Evolutionary conservation across 2,797 vertebrate genomes (phyloP), one percentile per base, ranked within the genome.

Genomic region (Enteromius fasciolatus): DNA sequence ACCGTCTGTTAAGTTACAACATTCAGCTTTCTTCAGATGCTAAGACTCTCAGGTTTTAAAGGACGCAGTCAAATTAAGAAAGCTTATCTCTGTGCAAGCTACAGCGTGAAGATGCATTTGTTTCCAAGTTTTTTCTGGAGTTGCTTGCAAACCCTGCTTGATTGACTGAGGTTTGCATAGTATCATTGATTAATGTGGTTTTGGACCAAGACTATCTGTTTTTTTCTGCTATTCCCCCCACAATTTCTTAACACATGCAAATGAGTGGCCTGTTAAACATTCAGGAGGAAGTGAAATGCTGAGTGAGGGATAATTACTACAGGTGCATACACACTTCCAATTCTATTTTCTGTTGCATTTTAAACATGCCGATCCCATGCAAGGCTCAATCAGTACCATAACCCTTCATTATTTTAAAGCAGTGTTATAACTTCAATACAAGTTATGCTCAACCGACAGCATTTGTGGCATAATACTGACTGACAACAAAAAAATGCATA

Each of bases 351-450:
- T 93, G 90, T 89, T 91, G 91, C 92, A 85, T 91, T 86, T 90
- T 81, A 93, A 92, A 95, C 96, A 96, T 97, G 96, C 96, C 94
- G 85, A 87, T 92, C 94, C 94, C 95, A 96, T 97, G 96, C 95
- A 95, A 66, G 89, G 93, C 93, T 92, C 91, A 90, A 88, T 92
- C 89, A 83, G 69, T 88, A 84, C 76, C 87, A 57, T 78, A 83
- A 57, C 74, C 81, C 76, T 77, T 84, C 59, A 75, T 77, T 86
- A 48, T 50, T 48, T 23, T 63, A 14, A 50, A 52, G 48, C 0
- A 39, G 46, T 20, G 8, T 36, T 50, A 46, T 48, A 25, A 44
- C 61, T 78, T 64, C 63, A 48, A n/a, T 50, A 31, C 61, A 64
- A 66, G 61, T 48, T 78, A 48, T 48, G 61, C 25, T 78, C 44